Evolutionary conservation across 92 coral and sea anemone genomes (phyloP).

Genomic region (Palythoa grandiflora): DNA sequence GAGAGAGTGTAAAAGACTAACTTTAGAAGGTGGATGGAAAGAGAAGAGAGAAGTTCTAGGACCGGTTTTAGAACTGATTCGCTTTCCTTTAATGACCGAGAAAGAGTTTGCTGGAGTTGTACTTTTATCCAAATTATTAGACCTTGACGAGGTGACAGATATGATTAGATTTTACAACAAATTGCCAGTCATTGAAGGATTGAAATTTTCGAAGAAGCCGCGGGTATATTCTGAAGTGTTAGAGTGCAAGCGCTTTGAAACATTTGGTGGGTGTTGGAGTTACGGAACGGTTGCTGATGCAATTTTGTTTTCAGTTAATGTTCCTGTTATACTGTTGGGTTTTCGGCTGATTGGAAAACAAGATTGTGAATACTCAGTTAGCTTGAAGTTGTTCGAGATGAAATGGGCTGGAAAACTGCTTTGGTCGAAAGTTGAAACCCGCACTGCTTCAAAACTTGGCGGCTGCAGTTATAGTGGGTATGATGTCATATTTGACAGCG

Average conservation of each 20-base stretch:
- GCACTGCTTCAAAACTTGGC: neutral
- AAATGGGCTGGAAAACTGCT: neutral
- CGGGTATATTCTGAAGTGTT: neutral
- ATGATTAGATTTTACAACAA: slow-evolving; percentile 22
- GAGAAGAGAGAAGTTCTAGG: slow-evolving; percentile 60
- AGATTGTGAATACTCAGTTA: neutral
- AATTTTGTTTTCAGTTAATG: slow-evolving; percentile 5
- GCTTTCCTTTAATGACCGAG: slow-evolving; percentile 64
- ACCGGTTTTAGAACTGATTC: slow-evolving; percentile 47
- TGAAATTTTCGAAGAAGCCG: slow-evolving; percentile 11
- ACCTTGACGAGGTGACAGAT: slow-evolving; percentile 34
- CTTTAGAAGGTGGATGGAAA: slow-evolving; percentile 34
- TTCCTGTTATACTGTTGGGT: slow-evolving; percentile 1
- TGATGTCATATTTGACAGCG: slow-evolving; percentile 32
- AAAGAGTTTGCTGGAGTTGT: slow-evolving; percentile 63
- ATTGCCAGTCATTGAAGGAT: slow-evolving; percentile 17
- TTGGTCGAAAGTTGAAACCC: neutral
- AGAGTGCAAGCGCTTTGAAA: slow-evolving; percentile 18
- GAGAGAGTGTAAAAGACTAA: slow-evolving; percentile 39
- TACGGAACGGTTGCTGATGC: neutral
- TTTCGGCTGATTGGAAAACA: slow-evolving; percentile 17
- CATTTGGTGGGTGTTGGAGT: neutral
- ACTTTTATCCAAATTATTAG: slow-evolving; percentile 26
- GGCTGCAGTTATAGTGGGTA: slow-evolving; percentile 14
- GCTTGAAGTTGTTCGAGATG: neutral